phyloP scores from a whole-genome alignment of 2,888 invertebrate species.

The Trimorus sp. region DNA sequence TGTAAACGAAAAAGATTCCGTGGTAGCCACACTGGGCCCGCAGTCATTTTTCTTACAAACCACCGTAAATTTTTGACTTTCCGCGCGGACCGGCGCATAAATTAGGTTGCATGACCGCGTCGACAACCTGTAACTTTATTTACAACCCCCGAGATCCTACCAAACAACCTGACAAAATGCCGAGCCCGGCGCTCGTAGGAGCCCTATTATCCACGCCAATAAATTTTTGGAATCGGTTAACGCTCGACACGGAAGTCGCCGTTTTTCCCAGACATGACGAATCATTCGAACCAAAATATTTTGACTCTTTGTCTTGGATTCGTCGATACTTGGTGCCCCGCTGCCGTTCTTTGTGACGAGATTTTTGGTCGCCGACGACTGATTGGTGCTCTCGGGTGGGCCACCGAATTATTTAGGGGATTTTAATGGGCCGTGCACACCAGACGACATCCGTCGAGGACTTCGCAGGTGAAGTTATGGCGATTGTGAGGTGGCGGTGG shows the following conservation, averaged over 20 bases:
- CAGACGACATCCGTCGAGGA: background rate
- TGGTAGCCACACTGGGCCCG: slow-evolving; percentile 70
- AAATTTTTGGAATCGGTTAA: slow-evolving; percentile 68
- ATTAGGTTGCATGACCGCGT: slow-evolving; percentile 13
- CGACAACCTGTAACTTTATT: slow-evolving; percentile 70
- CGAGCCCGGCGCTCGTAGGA: slow-evolving; percentile 28
- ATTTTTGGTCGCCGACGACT: slow-evolving; percentile 1
- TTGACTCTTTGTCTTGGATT: slow-evolving; percentile 49
- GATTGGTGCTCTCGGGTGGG: slow-evolving; percentile 59
- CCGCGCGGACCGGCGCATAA: slow-evolving; percentile 27
- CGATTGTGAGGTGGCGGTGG: no score
- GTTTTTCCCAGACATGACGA: slow-evolving; percentile 67
- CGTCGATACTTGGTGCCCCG: background rate
- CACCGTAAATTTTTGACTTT: slow-evolving; percentile 74
- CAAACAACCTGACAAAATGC: slow-evolving; percentile 49
- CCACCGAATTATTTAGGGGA: slow-evolving; percentile 32
- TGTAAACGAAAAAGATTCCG: slow-evolving; percentile 66
- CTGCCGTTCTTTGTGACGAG: slow-evolving; percentile 6
- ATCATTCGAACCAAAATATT: slow-evolving; percentile 73
- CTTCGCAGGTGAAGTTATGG: no score
- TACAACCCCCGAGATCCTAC: slow-evolving; percentile 58
- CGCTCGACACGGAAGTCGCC: slow-evolving; percentile 46
- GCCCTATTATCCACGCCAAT: slow-evolving; percentile 70
- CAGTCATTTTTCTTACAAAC: slow-evolving; percentile 68
- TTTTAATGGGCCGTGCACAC: background rate